Conservation (phyloP, 2,888 invertebrate genomes). For the Volucella inanis region DNA sequence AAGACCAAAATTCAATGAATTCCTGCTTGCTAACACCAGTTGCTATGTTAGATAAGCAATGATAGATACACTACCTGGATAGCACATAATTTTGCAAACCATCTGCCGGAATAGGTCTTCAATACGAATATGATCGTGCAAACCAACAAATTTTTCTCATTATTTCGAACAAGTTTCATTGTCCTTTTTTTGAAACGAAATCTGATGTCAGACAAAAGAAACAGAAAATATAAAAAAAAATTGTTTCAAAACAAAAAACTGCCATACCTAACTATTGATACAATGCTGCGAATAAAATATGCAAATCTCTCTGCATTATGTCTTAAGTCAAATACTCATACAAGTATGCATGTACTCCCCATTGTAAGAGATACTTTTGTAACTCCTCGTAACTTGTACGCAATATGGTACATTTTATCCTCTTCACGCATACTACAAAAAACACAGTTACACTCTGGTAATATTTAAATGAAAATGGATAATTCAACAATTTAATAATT, state of each 20-base stretch:
- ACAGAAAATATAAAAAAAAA: no score
- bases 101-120: not conserved
- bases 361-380: conserved; percentile 49
- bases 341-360: not conserved
- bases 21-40: no score
- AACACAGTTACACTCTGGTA: conserved; percentile 3
- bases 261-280: conserved; percentile 18
- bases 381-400: not conserved
- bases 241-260: not conserved
- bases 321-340: conserved; percentile 23
- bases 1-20: no score
- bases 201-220: not conserved
- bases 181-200: not conserved
- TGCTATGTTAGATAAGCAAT: no score
- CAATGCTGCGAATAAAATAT: conserved; percentile 42
- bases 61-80: no score
- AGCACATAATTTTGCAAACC: not conserved
- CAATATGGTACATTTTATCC: not conserved
- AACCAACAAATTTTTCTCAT: conserved; percentile 10
- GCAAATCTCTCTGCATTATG: conserved; percentile 43
- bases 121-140: conserved; percentile 13
- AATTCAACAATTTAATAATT: conserved; percentile 39
- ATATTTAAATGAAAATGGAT: conserved; percentile 40
- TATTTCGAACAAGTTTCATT: conserved; percentile 20
- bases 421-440: conserved; percentile 15